phyloP scores from a whole-genome alignment of 2,888 invertebrate species.

The Drosophila pseudotalamancana region DNA sequence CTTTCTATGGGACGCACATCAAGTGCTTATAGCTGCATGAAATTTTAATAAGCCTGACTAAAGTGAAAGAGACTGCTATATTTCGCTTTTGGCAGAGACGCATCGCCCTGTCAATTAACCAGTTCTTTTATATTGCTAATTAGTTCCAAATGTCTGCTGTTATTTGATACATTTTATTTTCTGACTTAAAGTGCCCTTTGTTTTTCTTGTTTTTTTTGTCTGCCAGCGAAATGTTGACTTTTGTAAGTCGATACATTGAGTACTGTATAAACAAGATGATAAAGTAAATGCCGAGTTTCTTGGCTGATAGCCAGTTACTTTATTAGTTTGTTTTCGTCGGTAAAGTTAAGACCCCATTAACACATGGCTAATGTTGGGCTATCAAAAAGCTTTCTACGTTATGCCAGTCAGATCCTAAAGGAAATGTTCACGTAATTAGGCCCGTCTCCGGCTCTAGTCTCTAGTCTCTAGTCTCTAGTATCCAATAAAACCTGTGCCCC shows the following conservation, averaged over 20 bases:
- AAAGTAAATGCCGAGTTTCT: conserved; percentile 24
- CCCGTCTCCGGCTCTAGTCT: too few species aligned
- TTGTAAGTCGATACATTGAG: conserved; percentile 37
- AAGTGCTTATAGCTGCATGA: conserved; percentile 66
- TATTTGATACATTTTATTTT: conserved; percentile 37
- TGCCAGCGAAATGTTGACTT: conserved; percentile 33
- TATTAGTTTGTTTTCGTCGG: conserved; percentile 47
- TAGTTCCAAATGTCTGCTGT: conserved; percentile 35
- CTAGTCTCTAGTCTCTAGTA: conserved; percentile 49
- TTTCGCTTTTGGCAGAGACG: conserved; percentile 24
- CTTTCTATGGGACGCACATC: conserved; percentile 31
- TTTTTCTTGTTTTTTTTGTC: conserved; percentile 46
- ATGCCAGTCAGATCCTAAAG: not conserved
- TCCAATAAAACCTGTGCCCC: conserved; percentile 49
- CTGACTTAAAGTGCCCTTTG: conserved; percentile 11
- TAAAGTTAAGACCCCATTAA: conserved; percentile 21
- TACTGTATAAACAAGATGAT: conserved; percentile 53
- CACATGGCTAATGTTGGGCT: conserved; percentile 47
- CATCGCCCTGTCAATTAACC: conserved; percentile 21
- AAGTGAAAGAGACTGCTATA: conserved; percentile 60
- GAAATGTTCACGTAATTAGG: conserved; percentile 59
- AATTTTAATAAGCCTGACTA: conserved; percentile 69
- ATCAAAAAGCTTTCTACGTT: conserved; percentile 26
- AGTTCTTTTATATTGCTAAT: conserved; percentile 50
- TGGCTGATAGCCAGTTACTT: conserved; percentile 19